Evolutionary conservation across 2,113 vertebrate genomes (phyloP), one percentile per base, ranked within the genome.

Genomic region (Gila orcuttii): DNA sequence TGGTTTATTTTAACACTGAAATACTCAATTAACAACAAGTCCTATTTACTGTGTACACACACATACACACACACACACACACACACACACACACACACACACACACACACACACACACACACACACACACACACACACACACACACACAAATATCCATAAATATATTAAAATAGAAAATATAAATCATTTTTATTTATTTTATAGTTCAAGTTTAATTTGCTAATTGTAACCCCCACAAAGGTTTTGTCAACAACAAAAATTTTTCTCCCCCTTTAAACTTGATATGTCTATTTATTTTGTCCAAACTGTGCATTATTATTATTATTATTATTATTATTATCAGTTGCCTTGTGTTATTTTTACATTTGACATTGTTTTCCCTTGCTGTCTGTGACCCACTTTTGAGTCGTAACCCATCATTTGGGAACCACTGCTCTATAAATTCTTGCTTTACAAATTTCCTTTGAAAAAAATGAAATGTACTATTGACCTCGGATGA

Each of bases 261-360:
- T 21, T 10, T 33, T 36, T 36, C 33, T 69, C 19, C 66, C 66
- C 21, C 21, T 69, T 69, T 21, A 11, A 42, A 23, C 21, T 23
- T 57, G 55, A 57, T 1, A 23, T 23, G 55, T 23, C 55, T 57
- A 42, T 42, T 39, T 42, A 23, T 21, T 71, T 8, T 23, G 10
- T 71, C 19, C 9, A 39, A 71, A 23, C 36, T 71, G 19, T 23
- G 68, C 36, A 71, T 71, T 19, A 42, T 71, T 71, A 71, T 21
- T 52, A 52, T 52, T 55, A 52, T 9, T 9, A 42, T 42, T 9
- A 39, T 39, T 33, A 36, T 45, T 66, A 68, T 69, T 69, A 60
- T 69, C 55, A 79, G 28, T 76, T 42, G 79, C 88, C 84, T 47
- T 77, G 28, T 33, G 33, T 33, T 77, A 77, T 52, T 55, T 55